Percentiles rank a stretch among this genome's conserved stretches.
Conservation (phyloP, 1,140 invertebrate species). For the Lepidurus apus region DNA sequence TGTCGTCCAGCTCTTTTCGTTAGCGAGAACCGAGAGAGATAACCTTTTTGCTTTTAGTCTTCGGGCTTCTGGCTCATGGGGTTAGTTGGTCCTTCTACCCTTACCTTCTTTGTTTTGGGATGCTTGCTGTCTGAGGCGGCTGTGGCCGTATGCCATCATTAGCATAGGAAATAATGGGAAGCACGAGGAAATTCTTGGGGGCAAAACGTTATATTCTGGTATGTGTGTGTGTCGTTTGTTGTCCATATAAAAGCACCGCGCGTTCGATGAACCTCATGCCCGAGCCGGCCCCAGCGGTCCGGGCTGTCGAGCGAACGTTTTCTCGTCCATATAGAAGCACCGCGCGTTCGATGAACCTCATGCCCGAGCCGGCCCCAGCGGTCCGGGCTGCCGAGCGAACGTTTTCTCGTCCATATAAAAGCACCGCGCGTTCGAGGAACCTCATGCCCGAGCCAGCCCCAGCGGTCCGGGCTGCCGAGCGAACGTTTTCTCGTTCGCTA, state of each 20-base stretch:
- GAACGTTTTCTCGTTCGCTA: constrained; percentile 4
- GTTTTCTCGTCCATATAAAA: too few relatives aligned
- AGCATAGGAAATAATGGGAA: constrained; percentile 22
- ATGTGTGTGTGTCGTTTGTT: neutral
- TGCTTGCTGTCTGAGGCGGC: neutral
- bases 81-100: neutral
- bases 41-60: neutral
- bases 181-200: constrained; percentile 6
- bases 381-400: neutral
- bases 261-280: constrained; percentile 1
- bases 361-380: too few relatives aligned
- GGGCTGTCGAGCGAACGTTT: neutral
- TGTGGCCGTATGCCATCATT: neutral
- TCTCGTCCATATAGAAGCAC: too few relatives aligned
- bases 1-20: neutral
- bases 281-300: neutral
- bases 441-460: too few relatives aligned
- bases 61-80: neutral
- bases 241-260: neutral
- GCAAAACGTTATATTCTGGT: neutral
- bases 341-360: neutral
- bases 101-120: constrained; percentile 15
- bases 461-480: neutral
- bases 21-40: neutral
- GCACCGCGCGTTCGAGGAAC: too few relatives aligned